Evolutionary conservation across 1,140 invertebrate species (phyloP).

Genomic region (Drosophila oshimai): DNA sequence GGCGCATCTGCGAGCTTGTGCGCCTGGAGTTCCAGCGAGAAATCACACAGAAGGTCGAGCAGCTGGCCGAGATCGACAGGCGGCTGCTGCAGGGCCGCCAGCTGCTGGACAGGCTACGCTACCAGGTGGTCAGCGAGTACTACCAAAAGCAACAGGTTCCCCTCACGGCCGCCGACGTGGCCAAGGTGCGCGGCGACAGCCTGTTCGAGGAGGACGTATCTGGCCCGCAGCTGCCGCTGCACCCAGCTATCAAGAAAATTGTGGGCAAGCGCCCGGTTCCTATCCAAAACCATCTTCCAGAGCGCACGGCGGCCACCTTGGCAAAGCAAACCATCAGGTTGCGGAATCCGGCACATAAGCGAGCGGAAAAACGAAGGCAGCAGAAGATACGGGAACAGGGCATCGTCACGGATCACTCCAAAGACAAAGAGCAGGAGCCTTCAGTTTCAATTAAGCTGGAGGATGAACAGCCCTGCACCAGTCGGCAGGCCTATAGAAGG

Average conservation of each 20-base stretch:
- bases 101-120: slow-evolving; percentile 88
- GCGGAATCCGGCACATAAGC: slow-evolving; percentile 41
- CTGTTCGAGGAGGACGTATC: slow-evolving; percentile 42
- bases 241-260: slow-evolving; percentile 88
- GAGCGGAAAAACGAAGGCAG: slow-evolving; percentile 47
- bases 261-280: slow-evolving; percentile 84
- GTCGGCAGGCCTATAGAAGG: slow-evolving; percentile 42
- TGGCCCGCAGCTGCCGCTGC: slow-evolving; percentile 85
- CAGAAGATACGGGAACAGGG: slow-evolving; percentile 59
- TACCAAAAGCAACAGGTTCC: slow-evolving; percentile 87
- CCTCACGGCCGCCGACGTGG: slow-evolving; percentile 83
- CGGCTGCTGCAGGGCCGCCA: slow-evolving; percentile 86
- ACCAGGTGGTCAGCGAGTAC: slow-evolving; percentile 87
- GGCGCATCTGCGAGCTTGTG: slow-evolving; percentile 45
- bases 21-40: slow-evolving; percentile 84
- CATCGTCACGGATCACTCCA: slow-evolving; percentile 74
- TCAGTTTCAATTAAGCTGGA: neutral
- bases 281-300: slow-evolving; percentile 80
- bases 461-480: slow-evolving; percentile 58
- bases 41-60: slow-evolving; percentile 84
- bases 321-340: slow-evolving; percentile 82
- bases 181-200: slow-evolving; percentile 75
- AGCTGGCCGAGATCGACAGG: slow-evolving; percentile 85
- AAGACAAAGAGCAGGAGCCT: neutral
- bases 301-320: slow-evolving; percentile 83